Conservation (phyloP, 2,888 invertebrate species). For the Philhelius pedissequus region DNA sequence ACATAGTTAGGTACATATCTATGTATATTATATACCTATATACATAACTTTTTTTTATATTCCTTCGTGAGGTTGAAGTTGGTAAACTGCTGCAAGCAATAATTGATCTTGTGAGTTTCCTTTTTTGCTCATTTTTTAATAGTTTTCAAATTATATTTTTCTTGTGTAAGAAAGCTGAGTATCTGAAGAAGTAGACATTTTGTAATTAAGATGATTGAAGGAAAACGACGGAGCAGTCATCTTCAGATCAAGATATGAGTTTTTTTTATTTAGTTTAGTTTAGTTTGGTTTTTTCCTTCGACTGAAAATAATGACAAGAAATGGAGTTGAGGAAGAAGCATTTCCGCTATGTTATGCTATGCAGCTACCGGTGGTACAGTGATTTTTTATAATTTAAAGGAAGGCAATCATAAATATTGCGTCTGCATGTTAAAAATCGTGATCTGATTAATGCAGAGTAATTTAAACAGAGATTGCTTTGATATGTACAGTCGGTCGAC, state of each 20-base stretch:
- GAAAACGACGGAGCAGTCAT: constrained; percentile 1
- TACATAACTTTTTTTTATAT: background rate
- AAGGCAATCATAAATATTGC: background rate
- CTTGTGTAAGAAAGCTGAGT: background rate
- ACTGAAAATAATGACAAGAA: background rate
- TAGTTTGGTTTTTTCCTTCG: background rate
- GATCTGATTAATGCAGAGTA: background rate
- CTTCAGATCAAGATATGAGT: constrained; percentile 14
- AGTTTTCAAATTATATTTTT: too few species aligned
- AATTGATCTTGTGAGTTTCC: constrained; percentile 50
- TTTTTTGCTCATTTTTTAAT: background rate
- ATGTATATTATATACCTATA: too few species aligned
- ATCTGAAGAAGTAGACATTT: constrained; percentile 10
- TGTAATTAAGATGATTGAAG: constrained; percentile 26
- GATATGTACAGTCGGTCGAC: too few species aligned
- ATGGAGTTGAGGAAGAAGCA: background rate
- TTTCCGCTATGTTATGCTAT: constrained; percentile 3
- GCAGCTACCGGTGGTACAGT: background rate
- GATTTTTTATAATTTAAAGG: background rate
- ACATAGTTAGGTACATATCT: too few species aligned
- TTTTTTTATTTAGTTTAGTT: background rate
- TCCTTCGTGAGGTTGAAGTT: constrained; percentile 35
- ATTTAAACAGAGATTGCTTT: background rate
- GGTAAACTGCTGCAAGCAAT: constrained; percentile 61
- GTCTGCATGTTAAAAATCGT: background rate